Percentiles rank a stretch among this genome's conserved stretches.
Evolutionary conservation across 37 sponge, comb jelly and placozoan genomes (phyloP).

Genomic region (Dysidea cf. avara): DNA sequence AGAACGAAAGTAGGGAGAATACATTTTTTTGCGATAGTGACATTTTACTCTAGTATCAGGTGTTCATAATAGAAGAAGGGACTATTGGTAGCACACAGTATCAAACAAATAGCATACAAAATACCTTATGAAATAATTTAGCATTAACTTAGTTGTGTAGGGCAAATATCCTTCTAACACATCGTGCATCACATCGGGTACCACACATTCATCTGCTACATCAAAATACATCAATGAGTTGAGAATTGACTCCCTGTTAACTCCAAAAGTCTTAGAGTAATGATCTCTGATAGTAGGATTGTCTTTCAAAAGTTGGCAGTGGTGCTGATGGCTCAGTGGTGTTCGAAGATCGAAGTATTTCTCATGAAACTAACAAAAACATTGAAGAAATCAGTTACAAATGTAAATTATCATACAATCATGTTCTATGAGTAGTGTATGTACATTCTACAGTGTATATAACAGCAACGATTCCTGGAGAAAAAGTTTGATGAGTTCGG

Average conservation of each 20-base stretch:
- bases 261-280: slow-evolving; percentile 16
- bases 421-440: too few species aligned
- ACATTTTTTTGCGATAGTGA: too few species aligned
- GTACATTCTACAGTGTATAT: too few species aligned
- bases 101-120: too few species aligned
- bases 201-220: slow-evolving; percentile 12
- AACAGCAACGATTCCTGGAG: too few species aligned
- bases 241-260: neutral
- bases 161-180: slow-evolving; percentile 36
- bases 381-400: neutral
- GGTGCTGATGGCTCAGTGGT: neutral
- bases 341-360: slow-evolving; percentile 10
- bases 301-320: slow-evolving; percentile 4
- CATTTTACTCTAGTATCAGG: too few species aligned
- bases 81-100: too few species aligned
- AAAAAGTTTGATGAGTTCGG: too few species aligned
- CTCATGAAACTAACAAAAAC: slow-evolving; percentile 24
- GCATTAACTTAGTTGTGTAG: neutral
- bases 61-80: too few species aligned
- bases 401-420: too few species aligned
- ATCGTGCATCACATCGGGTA: slow-evolving; percentile 51
- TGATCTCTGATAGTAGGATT: neutral
- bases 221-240: slow-evolving; percentile 2
- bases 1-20: too few species aligned
- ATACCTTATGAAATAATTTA: too few species aligned